phyloP scores from a whole-genome alignment of 1,140 invertebrate genomes.

The Lordiphosa clarofinis region DNA sequence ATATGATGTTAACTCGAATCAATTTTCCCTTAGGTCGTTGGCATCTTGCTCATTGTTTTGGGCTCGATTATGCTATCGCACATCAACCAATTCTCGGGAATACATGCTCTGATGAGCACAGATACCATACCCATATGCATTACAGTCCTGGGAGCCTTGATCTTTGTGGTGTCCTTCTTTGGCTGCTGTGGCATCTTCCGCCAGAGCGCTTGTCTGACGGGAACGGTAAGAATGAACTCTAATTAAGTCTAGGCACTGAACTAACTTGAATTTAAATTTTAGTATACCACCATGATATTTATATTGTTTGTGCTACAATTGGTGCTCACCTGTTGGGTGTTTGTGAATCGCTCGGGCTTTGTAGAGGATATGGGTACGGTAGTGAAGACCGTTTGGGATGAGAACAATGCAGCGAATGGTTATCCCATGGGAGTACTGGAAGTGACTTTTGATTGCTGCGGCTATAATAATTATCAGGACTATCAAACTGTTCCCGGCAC shows the following conservation, averaged over 20 bases:
- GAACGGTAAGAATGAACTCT: conserved; percentile 82
- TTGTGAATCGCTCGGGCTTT: conserved; percentile 80
- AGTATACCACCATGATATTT: conserved; percentile 85
- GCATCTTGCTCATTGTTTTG: conserved; percentile 83
- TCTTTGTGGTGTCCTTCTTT: conserved; percentile 89
- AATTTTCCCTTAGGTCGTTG: conserved; percentile 81
- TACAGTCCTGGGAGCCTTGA: conserved; percentile 85
- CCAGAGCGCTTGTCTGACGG: conserved; percentile 89
- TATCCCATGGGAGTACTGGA: conserved; percentile 53
- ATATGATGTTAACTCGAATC: background rate
- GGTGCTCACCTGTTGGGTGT: conserved; percentile 82
- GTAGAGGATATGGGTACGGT: conserved; percentile 75
- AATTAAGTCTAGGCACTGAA: too few relatives aligned
- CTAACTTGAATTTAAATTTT: conserved; percentile 9
- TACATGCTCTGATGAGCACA: conserved; percentile 79
- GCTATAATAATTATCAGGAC: conserved; percentile 78
- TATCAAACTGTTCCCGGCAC: conserved; percentile 76
- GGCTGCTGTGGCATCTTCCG: conserved; percentile 91
- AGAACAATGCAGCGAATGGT: conserved; percentile 27
- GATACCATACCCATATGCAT: conserved; percentile 83
- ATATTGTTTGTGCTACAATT: conserved; percentile 84
- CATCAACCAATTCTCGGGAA: conserved; percentile 78
- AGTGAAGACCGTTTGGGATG: conserved; percentile 68
- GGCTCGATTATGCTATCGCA: conserved; percentile 82
- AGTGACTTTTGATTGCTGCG: conserved; percentile 83